These are phyloP conservation scores for Caenorhabditis brenneri DNA, from an alignment of 1,140 invertebrate genomes.

Conservation along the genomic window DNA sequence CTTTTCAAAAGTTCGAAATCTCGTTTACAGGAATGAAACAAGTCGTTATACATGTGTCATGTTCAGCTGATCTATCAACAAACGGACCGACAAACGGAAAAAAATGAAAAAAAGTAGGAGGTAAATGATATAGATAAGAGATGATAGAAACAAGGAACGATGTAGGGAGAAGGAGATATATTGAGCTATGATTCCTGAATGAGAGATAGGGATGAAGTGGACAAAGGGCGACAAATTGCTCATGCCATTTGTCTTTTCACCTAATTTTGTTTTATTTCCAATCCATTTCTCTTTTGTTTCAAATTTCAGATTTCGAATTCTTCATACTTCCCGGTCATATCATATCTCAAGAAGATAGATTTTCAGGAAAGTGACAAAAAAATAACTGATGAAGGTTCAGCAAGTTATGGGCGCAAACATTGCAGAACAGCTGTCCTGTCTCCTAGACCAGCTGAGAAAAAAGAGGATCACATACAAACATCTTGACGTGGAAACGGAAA, in stretches of 20 bases:
- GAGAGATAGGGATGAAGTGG: neutral
- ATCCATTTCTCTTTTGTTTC: neutral
- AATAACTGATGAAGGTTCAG: neutral
- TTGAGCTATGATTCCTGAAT: neutral
- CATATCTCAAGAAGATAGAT: slow-evolving; percentile 19
- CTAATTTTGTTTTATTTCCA: neutral
- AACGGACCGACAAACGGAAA: neutral
- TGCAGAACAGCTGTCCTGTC: slow-evolving; percentile 2
- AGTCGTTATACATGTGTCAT: neutral
- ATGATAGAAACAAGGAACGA: neutral
- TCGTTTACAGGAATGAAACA: neutral
- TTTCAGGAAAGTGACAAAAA: neutral
- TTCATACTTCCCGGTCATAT: neutral
- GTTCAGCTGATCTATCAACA: neutral
- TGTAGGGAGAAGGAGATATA: neutral
- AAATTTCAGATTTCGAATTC: neutral
- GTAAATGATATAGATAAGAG: slow-evolving; percentile 12
- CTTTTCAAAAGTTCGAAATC: no score
- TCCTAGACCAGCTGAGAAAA: neutral
- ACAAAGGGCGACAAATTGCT: neutral
- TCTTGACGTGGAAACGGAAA: neutral
- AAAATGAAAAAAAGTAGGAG: neutral
- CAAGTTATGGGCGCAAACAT: slow-evolving; percentile 28
- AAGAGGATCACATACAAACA: neutral
- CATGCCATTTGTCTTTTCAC: neutral